These are phyloP conservation scores for Pseudopleuronectes americanus DNA, from an alignment of 2,797 vertebrate species.

Conservation along the genomic window DNA sequence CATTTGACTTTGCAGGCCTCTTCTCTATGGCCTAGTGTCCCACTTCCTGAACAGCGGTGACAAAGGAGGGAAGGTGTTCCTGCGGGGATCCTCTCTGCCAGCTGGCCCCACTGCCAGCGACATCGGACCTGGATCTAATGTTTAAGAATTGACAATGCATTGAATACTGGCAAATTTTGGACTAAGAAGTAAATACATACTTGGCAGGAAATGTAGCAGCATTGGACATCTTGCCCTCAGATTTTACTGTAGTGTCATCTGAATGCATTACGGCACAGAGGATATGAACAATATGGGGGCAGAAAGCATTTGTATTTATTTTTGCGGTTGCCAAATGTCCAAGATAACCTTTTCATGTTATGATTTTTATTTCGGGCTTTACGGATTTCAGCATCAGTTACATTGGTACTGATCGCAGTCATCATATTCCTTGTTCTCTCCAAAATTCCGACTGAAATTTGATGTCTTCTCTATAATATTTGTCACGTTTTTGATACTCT, in stretches of 20 bases:
- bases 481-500: not conserved
- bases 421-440: not conserved
- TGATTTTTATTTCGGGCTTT: not conserved
- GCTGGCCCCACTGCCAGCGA: conserved; percentile 30
- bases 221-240: not conserved
- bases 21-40: conserved; percentile 91
- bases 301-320: not conserved
- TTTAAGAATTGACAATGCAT: conserved; percentile 19
- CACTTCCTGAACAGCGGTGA: conserved; percentile 87
- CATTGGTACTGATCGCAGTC: not conserved
- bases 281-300: not conserved
- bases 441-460: not conserved
- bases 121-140: conserved; percentile 39
- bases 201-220: not conserved
- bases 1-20: conserved; percentile 85
- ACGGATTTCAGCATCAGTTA: conserved; percentile 1
- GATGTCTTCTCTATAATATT: not conserved
- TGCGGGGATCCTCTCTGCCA: conserved; percentile 71
- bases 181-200: not conserved
- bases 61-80: conserved; percentile 68
- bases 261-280: not conserved
- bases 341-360: conserved; percentile 10
- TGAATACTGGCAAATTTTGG: not conserved
- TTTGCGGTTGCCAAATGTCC: conserved; percentile 18
- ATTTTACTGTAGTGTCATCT: no score